phyloP scores from a whole-genome alignment of 1,140 invertebrate genomes.

The Conus ventricosus region DNA sequence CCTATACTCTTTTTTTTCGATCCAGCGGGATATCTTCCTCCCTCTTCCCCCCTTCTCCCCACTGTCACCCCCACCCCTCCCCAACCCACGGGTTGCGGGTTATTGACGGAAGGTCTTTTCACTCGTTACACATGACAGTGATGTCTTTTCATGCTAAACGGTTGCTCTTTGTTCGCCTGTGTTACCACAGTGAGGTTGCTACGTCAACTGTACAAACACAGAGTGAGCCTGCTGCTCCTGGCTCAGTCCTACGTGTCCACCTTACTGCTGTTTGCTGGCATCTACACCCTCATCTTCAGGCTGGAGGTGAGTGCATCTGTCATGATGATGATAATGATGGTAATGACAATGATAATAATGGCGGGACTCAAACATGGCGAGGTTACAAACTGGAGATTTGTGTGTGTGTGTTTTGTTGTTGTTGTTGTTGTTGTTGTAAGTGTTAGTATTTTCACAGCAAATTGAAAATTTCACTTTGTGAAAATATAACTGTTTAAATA shows the following conservation, averaged over 20 bases:
- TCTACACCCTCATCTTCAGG: slow-evolving; percentile 56
- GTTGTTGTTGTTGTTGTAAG: too few species aligned
- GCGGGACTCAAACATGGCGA: too few species aligned
- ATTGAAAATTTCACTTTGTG: too few species aligned
- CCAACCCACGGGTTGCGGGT: not conserved
- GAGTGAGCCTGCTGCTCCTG: slow-evolving; percentile 46
- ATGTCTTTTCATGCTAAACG: too few species aligned
- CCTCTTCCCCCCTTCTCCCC: not conserved
- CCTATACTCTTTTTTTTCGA: too few species aligned
- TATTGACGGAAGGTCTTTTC: not conserved
- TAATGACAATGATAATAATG: not conserved
- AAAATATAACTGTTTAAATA: too few species aligned
- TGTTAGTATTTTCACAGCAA: too few species aligned
- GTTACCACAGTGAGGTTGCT: slow-evolving; percentile 44
- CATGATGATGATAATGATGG: not conserved
- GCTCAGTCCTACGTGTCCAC: slow-evolving; percentile 53
- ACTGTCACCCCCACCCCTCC: not conserved
- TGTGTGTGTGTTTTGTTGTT: too few species aligned
- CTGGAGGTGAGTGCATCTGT: slow-evolving; percentile 36
- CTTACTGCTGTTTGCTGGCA: slow-evolving; percentile 53
- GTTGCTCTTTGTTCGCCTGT: too few species aligned
- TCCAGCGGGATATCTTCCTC: too few species aligned
- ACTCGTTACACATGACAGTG: too few species aligned
- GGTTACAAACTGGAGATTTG: too few species aligned
- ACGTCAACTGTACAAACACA: slow-evolving; percentile 43